These are phyloP conservation scores for Eupeodes latifasciatus DNA, from an alignment of 2,888 invertebrate species.

Conservation along the genomic window DNA sequence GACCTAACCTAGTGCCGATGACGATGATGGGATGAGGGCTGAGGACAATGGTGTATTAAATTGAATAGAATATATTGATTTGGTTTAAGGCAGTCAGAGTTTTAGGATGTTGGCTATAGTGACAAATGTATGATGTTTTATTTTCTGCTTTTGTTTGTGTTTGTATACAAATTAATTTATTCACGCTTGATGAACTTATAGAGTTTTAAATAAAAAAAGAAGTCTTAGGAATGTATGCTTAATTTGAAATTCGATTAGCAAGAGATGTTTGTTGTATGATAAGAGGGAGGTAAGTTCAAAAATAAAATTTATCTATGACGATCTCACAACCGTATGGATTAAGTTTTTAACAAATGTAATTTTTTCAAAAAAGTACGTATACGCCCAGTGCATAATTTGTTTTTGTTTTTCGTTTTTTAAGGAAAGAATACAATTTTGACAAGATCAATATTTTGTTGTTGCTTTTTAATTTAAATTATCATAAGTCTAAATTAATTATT, in stretches of 20 bases:
- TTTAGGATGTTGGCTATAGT: not conserved
- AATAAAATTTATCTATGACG: no score
- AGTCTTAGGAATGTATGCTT: not conserved
- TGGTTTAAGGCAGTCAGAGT: slow-evolving; percentile 17
- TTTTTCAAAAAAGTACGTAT: no score
- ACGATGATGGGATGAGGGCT: not conserved
- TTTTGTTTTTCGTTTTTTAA: no score
- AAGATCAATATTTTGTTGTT: no score
- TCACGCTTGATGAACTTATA: slow-evolving; percentile 40
- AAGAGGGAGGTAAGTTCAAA: no score
- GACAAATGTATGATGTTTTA: not conserved
- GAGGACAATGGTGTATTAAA: slow-evolving; percentile 53
- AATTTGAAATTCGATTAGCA: not conserved
- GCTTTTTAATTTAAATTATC: no score
- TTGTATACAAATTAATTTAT: slow-evolving; percentile 9
- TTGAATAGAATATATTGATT: slow-evolving; percentile 62
- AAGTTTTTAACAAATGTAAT: no score
- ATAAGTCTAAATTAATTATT: no score
- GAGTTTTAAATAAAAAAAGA: not conserved
- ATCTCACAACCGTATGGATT: no score
- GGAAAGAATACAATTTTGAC: no score
- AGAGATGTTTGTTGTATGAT: not conserved
- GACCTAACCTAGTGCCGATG: not conserved
- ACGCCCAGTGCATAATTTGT: no score
- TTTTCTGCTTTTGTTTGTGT: no score